A percentile compares a stretch with the other conserved stretches of the same genome.
Conservation (phyloP, 2,797 vertebrate species). For the Enoplosus armatus region DNA sequence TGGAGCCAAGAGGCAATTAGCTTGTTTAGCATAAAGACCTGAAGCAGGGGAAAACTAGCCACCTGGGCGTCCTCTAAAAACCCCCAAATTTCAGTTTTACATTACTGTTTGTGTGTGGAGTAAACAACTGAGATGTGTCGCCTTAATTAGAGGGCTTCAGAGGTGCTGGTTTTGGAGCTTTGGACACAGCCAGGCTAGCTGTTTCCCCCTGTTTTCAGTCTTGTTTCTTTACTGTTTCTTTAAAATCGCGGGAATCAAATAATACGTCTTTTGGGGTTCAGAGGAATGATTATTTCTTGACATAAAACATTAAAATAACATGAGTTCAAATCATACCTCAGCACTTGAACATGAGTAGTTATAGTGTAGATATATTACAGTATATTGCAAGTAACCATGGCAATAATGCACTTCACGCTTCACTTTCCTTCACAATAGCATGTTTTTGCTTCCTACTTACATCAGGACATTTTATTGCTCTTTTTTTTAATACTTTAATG, state of each 20-base stretch:
- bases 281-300: too few species aligned
- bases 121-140: background rate
- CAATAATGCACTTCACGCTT: background rate
- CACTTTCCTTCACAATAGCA: background rate
- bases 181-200: background rate
- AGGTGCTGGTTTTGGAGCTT: too few species aligned
- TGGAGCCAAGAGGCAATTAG: background rate
- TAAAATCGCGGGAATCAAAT: too few species aligned
- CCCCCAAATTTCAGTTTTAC: background rate
- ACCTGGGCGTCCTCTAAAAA: background rate
- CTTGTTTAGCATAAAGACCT: background rate
- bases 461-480: background rate
- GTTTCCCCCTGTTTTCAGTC: background rate
- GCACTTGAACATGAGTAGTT: background rate
- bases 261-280: too few species aligned
- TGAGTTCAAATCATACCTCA: background rate
- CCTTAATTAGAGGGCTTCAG: background rate
- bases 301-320: too few species aligned
- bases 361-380: background rate
- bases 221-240: too few species aligned
- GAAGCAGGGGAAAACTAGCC: background rate
- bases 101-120: background rate
- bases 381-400: background rate
- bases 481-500: constrained; percentile 7
- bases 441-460: background rate